These are phyloP conservation scores for Bruchidius siliquastri DNA, from an alignment of 2,888 invertebrate genomes.

Conservation along the genomic window DNA sequence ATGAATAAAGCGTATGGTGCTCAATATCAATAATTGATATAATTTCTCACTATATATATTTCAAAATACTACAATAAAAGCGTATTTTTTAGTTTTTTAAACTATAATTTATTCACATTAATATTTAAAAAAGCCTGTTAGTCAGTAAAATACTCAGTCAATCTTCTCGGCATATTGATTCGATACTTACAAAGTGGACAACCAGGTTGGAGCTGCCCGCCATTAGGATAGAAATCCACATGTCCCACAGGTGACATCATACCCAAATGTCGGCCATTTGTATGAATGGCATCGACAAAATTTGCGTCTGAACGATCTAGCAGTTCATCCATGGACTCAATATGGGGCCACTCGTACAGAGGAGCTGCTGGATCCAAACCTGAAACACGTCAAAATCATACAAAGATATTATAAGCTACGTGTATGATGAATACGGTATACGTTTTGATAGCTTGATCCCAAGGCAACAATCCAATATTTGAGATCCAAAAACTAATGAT, in stretches of 20 bases:
- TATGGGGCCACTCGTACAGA: constrained; percentile 44
- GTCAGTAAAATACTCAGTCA: too few species aligned
- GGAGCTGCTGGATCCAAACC: constrained; percentile 56
- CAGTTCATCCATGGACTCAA: constrained; percentile 39
- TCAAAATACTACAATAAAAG: too few species aligned
- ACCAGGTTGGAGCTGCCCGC: constrained; percentile 55
- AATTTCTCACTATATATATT: too few species aligned
- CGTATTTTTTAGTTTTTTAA: too few species aligned
- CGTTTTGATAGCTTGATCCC: too few species aligned
- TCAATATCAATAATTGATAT: too few species aligned
- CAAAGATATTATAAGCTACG: too few species aligned
- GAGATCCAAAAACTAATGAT: not conserved
- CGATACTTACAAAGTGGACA: constrained; percentile 43
- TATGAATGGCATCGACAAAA: constrained; percentile 55
- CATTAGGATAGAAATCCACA: constrained; percentile 60
- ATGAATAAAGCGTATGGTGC: too few species aligned
- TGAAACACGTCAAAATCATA: constrained; percentile 26
- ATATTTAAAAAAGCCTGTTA: too few species aligned
- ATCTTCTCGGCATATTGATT: not conserved
- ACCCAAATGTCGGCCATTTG: constrained; percentile 50
- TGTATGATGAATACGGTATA: too few species aligned
- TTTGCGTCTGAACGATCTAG: constrained; percentile 49
- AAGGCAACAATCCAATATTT: too few species aligned
- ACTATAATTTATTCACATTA: too few species aligned
- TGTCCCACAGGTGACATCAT: constrained; percentile 47